Conservation (phyloP, 2,888 invertebrate species). For the Arge pagana region DNA sequence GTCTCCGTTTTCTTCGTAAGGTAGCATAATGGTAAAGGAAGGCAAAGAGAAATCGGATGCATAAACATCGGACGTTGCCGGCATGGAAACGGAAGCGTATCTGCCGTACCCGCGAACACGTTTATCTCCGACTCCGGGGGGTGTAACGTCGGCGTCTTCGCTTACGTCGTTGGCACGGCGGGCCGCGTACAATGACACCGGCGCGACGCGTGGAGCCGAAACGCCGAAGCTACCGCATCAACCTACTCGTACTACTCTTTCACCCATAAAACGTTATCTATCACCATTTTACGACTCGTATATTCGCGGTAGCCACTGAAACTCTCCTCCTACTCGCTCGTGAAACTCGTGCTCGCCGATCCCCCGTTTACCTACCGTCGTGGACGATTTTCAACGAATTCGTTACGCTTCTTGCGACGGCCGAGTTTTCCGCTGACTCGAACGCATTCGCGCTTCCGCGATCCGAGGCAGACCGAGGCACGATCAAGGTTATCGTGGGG, state of each 20-base stretch:
- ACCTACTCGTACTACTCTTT: slow-evolving; percentile 8
- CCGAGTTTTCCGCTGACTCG: too few species aligned
- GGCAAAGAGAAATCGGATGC: slow-evolving; percentile 24
- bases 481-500: too few species aligned
- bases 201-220: slow-evolving; percentile 20
- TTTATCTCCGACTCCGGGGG: too few species aligned
- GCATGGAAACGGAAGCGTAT: slow-evolving; percentile 22
- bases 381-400: too few species aligned
- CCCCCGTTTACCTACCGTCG: too few species aligned
- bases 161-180: not conserved
- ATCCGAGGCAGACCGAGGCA: too few species aligned
- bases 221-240: slow-evolving; percentile 31
- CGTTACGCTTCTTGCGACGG: too few species aligned
- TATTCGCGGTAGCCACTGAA: slow-evolving; percentile 9
- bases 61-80: slow-evolving; percentile 33
- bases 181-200: not conserved
- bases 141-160: not conserved
- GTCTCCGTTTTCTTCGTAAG: slow-evolving; percentile 21
- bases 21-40: slow-evolving; percentile 20
- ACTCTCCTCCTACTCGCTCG: too few species aligned
- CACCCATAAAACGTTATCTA: slow-evolving; percentile 24
- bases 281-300: slow-evolving; percentile 21
- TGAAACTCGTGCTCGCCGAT: too few species aligned
- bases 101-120: too few species aligned
- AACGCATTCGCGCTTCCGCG: too few species aligned